phyloP scores from a whole-genome alignment of 2,797 vertebrate species.

The Gymnopithys bicolor region DNA sequence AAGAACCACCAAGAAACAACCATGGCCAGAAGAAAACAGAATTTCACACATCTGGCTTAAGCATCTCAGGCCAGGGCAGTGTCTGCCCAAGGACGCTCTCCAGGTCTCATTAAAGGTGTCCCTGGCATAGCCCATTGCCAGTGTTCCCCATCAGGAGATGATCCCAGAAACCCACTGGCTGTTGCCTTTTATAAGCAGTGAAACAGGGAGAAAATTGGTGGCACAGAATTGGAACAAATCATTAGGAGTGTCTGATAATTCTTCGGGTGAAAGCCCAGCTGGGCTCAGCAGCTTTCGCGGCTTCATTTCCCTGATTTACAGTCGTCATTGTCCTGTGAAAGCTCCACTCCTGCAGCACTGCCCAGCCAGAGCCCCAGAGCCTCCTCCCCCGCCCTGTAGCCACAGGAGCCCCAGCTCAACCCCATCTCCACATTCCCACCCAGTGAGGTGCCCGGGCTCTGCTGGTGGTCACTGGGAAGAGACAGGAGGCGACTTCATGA shows the following conservation, averaged over 20 bases:
- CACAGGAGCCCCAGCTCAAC: not conserved
- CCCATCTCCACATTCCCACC: not conserved
- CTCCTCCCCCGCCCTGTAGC: not conserved
- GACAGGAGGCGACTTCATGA: fast-evolving
- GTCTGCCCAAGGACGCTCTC: not conserved
- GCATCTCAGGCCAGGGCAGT: not conserved
- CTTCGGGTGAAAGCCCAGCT: not conserved
- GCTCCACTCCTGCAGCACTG: fast-evolving
- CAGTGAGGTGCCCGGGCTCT: fast-evolving
- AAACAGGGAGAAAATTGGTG: not conserved
- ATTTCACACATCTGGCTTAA: not conserved
- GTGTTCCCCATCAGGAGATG: not conserved
- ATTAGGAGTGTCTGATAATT: not conserved
- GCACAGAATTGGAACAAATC: not conserved
- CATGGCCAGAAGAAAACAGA: not conserved
- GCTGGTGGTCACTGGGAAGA: not conserved
- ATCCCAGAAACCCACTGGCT: not conserved
- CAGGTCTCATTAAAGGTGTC: not conserved
- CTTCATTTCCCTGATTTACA: not conserved
- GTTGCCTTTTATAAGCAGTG: not conserved
- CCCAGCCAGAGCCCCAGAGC: fast-evolving
- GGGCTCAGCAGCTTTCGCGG: not conserved
- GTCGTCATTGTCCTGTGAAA: not conserved
- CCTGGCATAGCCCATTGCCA: not conserved
- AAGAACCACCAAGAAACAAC: not conserved